These are phyloP conservation scores for Paralichthys olivaceus DNA, from an alignment of 2,113 vertebrate species.

Conservation along the genomic window DNA sequence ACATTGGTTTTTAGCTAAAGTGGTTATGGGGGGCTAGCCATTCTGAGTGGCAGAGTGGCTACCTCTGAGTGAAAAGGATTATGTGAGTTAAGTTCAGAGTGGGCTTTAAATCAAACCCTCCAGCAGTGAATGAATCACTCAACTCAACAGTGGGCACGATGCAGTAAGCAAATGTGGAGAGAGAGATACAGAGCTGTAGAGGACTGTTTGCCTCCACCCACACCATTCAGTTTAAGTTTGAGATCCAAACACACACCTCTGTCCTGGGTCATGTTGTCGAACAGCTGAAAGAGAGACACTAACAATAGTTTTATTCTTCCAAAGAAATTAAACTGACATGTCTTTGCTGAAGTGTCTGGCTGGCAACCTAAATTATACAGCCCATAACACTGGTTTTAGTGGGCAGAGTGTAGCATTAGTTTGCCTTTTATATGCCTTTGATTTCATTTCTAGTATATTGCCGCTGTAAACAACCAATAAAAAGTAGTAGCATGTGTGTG, in stretches of 20 bases:
- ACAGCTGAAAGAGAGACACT: not conserved
- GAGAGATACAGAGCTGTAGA: not conserved
- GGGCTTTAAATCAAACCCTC: not conserved
- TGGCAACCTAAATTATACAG: not conserved
- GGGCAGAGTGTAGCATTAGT: not conserved
- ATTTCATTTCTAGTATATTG: not conserved
- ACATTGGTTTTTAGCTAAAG: too few species aligned
- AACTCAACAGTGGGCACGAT: not conserved
- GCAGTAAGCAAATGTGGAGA: not conserved
- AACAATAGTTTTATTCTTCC: not conserved
- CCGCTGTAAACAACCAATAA: constrained; percentile 5
- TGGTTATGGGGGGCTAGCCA: too few species aligned
- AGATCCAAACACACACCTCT: not conserved
- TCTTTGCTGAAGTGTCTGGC: not conserved
- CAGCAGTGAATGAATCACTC: not conserved
- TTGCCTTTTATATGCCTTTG: not conserved
- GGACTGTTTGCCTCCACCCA: not conserved
- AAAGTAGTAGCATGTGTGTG: not conserved
- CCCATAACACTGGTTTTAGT: not conserved
- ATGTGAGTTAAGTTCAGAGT: not conserved
- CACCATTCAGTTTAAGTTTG: not conserved
- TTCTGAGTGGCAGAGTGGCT: not conserved
- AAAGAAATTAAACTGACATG: not conserved
- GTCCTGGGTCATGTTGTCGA: not conserved
- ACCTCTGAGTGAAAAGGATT: not conserved